phyloP scores from a whole-genome alignment of 2,797 vertebrate genomes.

The Hapalemur alaotrensis region DNA sequence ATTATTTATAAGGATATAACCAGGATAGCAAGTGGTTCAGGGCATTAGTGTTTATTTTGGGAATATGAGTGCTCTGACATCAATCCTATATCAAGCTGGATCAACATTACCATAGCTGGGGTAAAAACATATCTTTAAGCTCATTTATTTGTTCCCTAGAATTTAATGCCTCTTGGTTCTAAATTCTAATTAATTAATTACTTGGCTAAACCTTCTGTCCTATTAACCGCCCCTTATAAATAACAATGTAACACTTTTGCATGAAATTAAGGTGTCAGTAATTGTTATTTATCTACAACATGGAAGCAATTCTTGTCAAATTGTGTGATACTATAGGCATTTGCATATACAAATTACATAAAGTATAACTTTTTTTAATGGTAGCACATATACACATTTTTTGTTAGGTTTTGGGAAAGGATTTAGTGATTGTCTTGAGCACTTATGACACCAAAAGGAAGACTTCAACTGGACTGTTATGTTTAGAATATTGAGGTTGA shows the following conservation, averaged over 20 bases:
- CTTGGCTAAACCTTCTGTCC: not conserved
- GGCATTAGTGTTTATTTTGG: conserved; percentile 31
- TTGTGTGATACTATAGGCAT: not conserved
- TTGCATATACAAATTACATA: conserved; percentile 1
- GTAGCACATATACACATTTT: not conserved
- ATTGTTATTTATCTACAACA: not conserved
- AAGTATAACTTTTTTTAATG: not conserved
- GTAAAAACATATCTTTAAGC: not conserved
- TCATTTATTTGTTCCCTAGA: not conserved
- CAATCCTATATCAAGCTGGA: not conserved
- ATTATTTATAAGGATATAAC: conserved; percentile 44
- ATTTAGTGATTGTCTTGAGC: not conserved
- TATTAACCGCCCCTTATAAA: not conserved
- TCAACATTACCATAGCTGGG: not conserved
- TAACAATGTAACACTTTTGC: not conserved
- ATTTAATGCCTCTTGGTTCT: not conserved
- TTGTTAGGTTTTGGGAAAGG: not conserved
- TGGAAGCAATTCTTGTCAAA: not conserved
- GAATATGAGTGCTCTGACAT: conserved; percentile 3
- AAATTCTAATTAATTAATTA: conserved; percentile 15
- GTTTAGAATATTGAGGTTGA: conserved; percentile 12
- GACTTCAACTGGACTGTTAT: not conserved
- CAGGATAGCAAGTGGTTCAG: not conserved
- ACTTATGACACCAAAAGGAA: not conserved
- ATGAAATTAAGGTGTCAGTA: not conserved